phyloP scores from a whole-genome alignment of 2,113 vertebrate genomes.

The Toxostoma redivivum region DNA sequence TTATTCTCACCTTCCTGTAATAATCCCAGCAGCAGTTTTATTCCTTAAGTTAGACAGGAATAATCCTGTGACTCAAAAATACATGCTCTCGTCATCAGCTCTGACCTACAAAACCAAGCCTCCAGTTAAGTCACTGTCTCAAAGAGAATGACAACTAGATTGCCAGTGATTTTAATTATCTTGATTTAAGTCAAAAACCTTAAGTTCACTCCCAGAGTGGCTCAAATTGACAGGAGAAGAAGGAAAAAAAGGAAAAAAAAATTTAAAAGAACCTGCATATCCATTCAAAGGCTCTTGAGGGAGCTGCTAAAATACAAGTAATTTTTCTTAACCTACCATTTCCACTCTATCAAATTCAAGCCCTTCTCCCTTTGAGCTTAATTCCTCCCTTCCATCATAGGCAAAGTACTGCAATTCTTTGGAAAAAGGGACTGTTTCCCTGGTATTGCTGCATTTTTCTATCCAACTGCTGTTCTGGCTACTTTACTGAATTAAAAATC shows the following conservation, averaged over 20 bases:
- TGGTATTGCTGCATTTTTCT: background rate
- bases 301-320: background rate
- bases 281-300: background rate
- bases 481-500: background rate
- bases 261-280: background rate
- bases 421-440: background rate
- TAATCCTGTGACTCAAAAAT: background rate
- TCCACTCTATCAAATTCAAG: background rate
- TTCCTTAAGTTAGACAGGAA: background rate
- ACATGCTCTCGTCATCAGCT: background rate
- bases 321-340: background rate
- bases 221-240: background rate
- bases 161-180: background rate
- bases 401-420: background rate
- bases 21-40: background rate
- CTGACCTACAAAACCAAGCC: background rate
- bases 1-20: background rate
- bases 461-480: background rate
- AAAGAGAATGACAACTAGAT: background rate
- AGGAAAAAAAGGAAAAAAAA: accelerated
- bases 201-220: background rate
- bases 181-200: background rate
- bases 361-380: background rate
- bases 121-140: background rate
- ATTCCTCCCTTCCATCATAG: background rate